Conservation (phyloP, 2,888 invertebrate genomes). For the Bembecia ichneumoniformis region DNA sequence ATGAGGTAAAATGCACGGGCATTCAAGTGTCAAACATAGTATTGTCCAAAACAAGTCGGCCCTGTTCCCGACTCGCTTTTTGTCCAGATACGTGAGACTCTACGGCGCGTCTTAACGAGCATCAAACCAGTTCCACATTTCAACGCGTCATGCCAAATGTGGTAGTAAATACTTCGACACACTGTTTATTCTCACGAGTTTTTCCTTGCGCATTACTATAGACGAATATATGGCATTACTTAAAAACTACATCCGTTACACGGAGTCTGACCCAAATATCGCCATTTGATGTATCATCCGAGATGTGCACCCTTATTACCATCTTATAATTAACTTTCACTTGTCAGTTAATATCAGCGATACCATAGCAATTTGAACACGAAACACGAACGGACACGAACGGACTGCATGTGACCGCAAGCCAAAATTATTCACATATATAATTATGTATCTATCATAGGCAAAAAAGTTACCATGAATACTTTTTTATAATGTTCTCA, state of each 20-base stretch:
- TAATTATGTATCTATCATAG: conserved; percentile 31
- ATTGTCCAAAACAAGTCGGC: conserved; percentile 60
- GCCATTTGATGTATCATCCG: conserved; percentile 7
- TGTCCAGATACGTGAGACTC: conserved; percentile 61
- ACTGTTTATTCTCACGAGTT: conserved; percentile 35
- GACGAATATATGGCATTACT: not conserved
- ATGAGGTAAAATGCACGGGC: conserved; percentile 46
- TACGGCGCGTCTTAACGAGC: conserved; percentile 60
- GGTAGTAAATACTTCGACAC: conserved; percentile 49
- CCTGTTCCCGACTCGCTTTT: conserved; percentile 47
- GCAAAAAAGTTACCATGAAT: conserved; percentile 40
- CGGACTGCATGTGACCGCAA: conserved; percentile 22
- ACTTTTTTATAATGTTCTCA: conserved; percentile 48
- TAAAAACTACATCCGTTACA: not conserved
- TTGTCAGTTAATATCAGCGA: conserved; percentile 37
- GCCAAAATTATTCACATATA: conserved; percentile 47
- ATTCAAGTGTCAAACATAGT: conserved; percentile 57
- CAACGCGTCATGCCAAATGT: conserved; percentile 55
- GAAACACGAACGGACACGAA: conserved; percentile 37
- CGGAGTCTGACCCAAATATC: not conserved
- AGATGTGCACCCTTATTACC: conserved; percentile 13
- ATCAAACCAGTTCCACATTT: conserved; percentile 60
- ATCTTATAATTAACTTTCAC: conserved; percentile 56
- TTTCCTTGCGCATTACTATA: conserved; percentile 16
- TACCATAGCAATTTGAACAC: conserved; percentile 47